A percentile compares a stretch with the other conserved stretches of the same genome.
These are phyloP conservation scores for Lynx canadensis DNA, from an alignment of 2,113 vertebrate species.

Conservation along the genomic window DNA sequence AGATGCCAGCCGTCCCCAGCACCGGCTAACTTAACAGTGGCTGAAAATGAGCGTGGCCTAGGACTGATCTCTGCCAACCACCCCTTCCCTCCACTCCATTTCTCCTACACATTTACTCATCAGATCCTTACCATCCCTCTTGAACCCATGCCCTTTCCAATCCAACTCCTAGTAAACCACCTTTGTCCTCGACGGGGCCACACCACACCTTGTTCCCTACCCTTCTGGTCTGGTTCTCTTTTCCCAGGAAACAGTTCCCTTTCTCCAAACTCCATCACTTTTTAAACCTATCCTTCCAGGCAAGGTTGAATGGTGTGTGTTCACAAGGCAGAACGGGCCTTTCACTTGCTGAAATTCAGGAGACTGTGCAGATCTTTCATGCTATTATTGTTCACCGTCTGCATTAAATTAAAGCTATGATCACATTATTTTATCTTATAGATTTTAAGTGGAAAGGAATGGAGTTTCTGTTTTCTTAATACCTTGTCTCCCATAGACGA, in stretches of 20 bases:
- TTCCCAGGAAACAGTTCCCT: not conserved
- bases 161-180: not conserved
- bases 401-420: not conserved
- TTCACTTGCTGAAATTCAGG: not conserved
- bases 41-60: not conserved
- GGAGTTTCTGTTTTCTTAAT: not conserved
- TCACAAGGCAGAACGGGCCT: not conserved
- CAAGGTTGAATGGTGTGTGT: not conserved
- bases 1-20: not conserved
- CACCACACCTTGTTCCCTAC: not conserved
- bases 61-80: not conserved
- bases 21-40: not conserved
- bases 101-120: not conserved
- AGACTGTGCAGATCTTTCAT: not conserved
- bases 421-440: not conserved
- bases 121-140: not conserved
- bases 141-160: not conserved
- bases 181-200: not conserved
- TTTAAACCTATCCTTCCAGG: not conserved
- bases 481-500: not conserved
- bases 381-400: not conserved
- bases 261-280: not conserved
- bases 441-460: conserved; percentile 47
- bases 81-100: not conserved
- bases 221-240: not conserved